Conservation (phyloP, 2,797 vertebrate species). For the Notolabrus celidotus region DNA sequence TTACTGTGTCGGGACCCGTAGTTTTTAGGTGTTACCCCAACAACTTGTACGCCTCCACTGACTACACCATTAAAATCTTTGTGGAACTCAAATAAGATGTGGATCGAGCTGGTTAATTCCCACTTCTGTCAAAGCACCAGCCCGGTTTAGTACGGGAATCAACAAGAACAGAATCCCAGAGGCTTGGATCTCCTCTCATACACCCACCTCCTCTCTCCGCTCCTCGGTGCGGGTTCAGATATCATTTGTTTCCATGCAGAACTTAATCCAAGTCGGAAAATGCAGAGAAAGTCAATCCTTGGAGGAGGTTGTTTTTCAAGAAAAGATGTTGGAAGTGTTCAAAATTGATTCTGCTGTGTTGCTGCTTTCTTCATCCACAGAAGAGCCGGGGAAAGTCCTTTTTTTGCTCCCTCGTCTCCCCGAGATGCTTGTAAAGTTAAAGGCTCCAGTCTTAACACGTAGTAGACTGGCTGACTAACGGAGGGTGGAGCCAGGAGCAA, state of each 20-base stretch:
- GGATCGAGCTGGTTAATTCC: constrained; percentile 9
- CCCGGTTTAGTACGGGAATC: constrained; percentile 27
- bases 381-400: constrained; percentile 31
- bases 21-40: neutral
- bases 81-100: neutral
- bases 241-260: constrained; percentile 69
- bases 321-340: constrained; percentile 8
- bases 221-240: constrained; percentile 61
- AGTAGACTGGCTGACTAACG: constrained; percentile 63
- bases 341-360: neutral
- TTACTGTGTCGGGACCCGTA: neutral
- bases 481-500: constrained; percentile 79
- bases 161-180: constrained; percentile 28
- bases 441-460: constrained; percentile 73
- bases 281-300: neutral
- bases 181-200: constrained; percentile 56
- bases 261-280: constrained; percentile 53
- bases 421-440: constrained; percentile 71
- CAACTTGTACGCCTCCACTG: constrained; percentile 7
- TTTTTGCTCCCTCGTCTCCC: constrained; percentile 18
- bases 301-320: neutral
- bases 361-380: constrained; percentile 27
- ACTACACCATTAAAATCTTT: constrained; percentile 3
- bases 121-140: constrained; percentile 1
- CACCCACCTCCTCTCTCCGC: constrained; percentile 66